These are phyloP conservation scores for Scaptomyza montana DNA, from an alignment of 1,140 invertebrate genomes.

Conservation along the genomic window DNA sequence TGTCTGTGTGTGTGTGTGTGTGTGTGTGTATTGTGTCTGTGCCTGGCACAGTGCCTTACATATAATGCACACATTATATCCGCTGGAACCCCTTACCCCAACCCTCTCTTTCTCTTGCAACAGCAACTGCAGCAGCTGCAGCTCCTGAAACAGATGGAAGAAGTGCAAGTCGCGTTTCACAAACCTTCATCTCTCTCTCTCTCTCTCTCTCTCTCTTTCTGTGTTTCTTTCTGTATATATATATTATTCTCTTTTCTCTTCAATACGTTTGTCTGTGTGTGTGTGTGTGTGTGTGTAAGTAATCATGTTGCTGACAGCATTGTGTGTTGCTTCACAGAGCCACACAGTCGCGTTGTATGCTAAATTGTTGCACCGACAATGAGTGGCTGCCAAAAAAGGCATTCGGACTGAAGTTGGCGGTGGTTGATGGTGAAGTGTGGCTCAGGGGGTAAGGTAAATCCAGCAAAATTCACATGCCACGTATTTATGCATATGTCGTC, in stretches of 20 bases:
- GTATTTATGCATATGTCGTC: slow-evolving; percentile 76
- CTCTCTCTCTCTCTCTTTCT: neutral
- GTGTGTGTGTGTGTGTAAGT: slow-evolving; percentile 42
- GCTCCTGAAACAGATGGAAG: slow-evolving; percentile 30
- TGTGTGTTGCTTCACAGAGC: slow-evolving; percentile 62
- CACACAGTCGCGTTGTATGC: slow-evolving; percentile 59
- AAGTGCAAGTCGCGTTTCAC: slow-evolving; percentile 40
- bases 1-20: slow-evolving; percentile 4
- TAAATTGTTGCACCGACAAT: slow-evolving; percentile 80
- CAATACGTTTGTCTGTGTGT: too few species aligned
- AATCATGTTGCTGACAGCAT: slow-evolving; percentile 80
- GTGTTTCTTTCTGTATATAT: slow-evolving; percentile 1
- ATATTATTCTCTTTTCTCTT: slow-evolving; percentile 4
- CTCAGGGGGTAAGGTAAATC: slow-evolving; percentile 11
- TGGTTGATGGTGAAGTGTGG: neutral
- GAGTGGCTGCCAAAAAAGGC: slow-evolving; percentile 59
- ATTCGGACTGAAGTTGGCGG: neutral
- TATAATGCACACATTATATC: slow-evolving; percentile 67
- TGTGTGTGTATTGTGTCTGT: slow-evolving; percentile 42
- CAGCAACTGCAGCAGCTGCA: slow-evolving; percentile 54
- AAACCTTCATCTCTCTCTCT: slow-evolving; percentile 21
- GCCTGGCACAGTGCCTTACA: slow-evolving; percentile 76
- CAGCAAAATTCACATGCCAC: slow-evolving; percentile 72
- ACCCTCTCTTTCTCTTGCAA: neutral
- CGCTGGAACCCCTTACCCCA: neutral